Percentiles rank a stretch among this genome's conserved stretches.
Conservation (phyloP, 23 tunicate species). For the Clavelina lepadiformis region DNA sequence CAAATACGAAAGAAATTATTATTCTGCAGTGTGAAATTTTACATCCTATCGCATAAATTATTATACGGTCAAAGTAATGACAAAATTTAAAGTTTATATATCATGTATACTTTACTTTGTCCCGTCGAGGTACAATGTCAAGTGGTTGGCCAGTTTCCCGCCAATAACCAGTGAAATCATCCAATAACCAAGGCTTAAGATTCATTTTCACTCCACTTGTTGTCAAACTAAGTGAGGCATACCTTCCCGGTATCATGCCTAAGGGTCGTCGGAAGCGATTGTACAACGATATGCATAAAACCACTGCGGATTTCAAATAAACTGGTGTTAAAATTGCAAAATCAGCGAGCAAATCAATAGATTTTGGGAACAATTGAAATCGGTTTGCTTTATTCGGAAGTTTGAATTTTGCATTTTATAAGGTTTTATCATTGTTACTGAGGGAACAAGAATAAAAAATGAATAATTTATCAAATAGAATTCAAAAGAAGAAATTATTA, state of each 20-base stretch:
- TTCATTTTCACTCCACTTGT: slow-evolving; percentile 30
- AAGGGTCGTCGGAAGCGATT: slow-evolving; percentile 19
- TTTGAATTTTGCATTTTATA: too few species aligned
- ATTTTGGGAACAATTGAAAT: too few species aligned
- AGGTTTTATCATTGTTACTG: too few species aligned
- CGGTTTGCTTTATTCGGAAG: too few species aligned
- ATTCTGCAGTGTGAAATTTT: too few species aligned
- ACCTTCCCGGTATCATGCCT: slow-evolving; percentile 55
- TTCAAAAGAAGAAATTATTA: too few species aligned
- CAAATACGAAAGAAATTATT: too few species aligned
- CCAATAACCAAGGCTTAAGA: slow-evolving; percentile 69
- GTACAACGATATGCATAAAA: slow-evolving; percentile 48
- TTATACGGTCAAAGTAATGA: background rate
- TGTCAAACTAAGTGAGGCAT: slow-evolving; percentile 42
- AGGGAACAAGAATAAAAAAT: too few species aligned
- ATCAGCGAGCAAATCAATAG: too few species aligned
- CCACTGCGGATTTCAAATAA: slow-evolving; percentile 57
- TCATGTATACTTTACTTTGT: slow-evolving; percentile 16
- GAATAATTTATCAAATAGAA: too few species aligned
- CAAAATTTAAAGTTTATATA: background rate
- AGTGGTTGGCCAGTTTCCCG: slow-evolving; percentile 53
- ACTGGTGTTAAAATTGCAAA: too few species aligned
- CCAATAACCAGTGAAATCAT: slow-evolving; percentile 85
- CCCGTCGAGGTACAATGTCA: slow-evolving; percentile 33
- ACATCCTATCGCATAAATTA: background rate